Evolutionary conservation across 1,140 invertebrate species (phyloP).

Genomic region (Cherax destructor): DNA sequence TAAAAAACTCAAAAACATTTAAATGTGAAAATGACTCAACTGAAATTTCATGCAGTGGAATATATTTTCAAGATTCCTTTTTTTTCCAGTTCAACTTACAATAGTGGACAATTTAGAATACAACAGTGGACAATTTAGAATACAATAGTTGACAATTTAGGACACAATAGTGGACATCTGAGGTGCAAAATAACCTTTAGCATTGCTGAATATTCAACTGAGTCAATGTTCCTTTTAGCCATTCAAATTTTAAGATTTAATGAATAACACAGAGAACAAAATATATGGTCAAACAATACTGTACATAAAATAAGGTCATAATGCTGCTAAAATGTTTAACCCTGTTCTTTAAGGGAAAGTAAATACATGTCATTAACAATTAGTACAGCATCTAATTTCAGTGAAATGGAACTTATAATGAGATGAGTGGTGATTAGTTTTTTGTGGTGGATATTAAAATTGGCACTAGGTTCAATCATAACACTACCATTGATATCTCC

Average conservation of each 20-base stretch:
- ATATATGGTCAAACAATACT: neutral
- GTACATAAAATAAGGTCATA: neutral
- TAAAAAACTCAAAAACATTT: neutral
- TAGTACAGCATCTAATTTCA: neutral
- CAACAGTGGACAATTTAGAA: neutral
- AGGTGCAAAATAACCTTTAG: neutral
- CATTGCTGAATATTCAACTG: neutral
- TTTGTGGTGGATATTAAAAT: neutral
- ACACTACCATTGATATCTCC: neutral
- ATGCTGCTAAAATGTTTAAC: neutral
- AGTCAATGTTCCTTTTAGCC: neutral
- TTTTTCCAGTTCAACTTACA: neutral
- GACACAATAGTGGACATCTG: neutral
- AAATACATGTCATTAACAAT: neutral
- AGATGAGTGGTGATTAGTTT: slow-evolving; percentile 3
- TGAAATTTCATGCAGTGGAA: neutral
- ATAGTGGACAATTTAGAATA: neutral
- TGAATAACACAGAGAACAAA: neutral
- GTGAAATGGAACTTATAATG: neutral
- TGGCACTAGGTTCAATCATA: neutral
- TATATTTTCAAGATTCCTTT: neutral
- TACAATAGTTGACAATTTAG: neutral
- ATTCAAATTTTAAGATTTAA: neutral
- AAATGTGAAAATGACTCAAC: neutral
- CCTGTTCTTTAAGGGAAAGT: neutral